Evolutionary conservation across 2,113 vertebrate species (phyloP).

Genomic region (Ibidorhyncha struthersii): DNA sequence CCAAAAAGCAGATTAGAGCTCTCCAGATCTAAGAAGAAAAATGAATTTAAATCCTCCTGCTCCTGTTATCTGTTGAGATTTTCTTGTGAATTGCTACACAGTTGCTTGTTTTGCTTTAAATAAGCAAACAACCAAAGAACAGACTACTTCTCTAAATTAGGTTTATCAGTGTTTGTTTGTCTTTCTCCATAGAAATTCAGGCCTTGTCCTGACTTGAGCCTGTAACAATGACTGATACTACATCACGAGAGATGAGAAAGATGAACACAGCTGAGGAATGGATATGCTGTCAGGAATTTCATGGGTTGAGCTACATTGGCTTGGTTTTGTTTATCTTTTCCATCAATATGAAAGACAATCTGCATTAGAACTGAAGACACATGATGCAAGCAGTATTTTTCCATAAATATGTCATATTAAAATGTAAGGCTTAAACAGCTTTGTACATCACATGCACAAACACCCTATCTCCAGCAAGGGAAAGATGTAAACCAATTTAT

Average conservation of each 20-base stretch:
- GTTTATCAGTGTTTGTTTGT: slow-evolving; percentile 34
- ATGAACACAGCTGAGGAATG: background rate
- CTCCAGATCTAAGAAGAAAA: background rate
- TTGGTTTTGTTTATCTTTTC: background rate
- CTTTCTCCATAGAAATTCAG: slow-evolving; percentile 50
- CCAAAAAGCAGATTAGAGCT: background rate
- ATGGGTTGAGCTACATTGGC: background rate
- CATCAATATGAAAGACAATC: background rate
- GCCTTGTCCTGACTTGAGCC: background rate
- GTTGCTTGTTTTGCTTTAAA: slow-evolving; percentile 24
- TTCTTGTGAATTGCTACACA: background rate
- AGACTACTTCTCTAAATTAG: slow-evolving; percentile 32
- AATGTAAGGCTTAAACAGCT: background rate
- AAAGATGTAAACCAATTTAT: background rate
- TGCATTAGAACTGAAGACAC: background rate
- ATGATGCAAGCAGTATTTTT: background rate
- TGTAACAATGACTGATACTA: background rate
- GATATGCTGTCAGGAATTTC: background rate
- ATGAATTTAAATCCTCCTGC: background rate
- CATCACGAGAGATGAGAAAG: background rate
- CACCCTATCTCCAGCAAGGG: background rate
- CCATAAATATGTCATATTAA: background rate
- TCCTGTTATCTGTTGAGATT: background rate
- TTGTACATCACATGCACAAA: background rate
- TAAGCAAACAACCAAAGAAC: background rate